Evolutionary conservation across 1,140 invertebrate species (phyloP).

Genomic region (Dendroctonus valens): DNA sequence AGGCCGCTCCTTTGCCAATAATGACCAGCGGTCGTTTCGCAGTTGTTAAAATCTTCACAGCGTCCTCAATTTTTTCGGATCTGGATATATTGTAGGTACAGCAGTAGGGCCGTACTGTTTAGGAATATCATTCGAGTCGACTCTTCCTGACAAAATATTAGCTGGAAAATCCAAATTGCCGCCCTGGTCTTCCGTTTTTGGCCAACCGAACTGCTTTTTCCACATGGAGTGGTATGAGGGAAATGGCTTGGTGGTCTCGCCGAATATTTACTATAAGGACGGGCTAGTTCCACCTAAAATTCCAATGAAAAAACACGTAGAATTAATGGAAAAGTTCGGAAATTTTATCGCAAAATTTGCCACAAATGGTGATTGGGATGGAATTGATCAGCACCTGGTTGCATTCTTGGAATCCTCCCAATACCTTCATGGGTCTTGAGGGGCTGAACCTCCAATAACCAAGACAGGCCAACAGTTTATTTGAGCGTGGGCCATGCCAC

Average conservation of each 20-base stretch:
- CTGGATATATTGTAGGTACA: constrained; percentile 69
- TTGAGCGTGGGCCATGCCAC: constrained; percentile 95
- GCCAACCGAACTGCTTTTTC: constrained; percentile 87
- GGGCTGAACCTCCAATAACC: constrained; percentile 87
- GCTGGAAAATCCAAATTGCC: constrained; percentile 85
- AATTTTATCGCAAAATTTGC: neutral
- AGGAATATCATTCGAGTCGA: constrained; percentile 52
- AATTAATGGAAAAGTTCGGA: constrained; percentile 1
- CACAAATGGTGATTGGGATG: neutral
- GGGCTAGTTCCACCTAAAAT: constrained; percentile 70
- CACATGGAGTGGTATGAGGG: constrained; percentile 84
- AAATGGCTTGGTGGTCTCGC: constrained; percentile 78
- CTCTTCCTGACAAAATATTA: constrained; percentile 58
- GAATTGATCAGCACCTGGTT: constrained; percentile 58
- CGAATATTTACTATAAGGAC: constrained; percentile 87
- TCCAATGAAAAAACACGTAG: neutral
- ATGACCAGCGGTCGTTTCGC: constrained; percentile 85
- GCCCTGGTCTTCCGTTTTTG: constrained; percentile 87
- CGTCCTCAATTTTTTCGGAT: constrained; percentile 64
- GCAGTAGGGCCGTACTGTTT: constrained; percentile 53
- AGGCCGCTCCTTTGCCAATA: constrained; percentile 92
- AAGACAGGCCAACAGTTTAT: constrained; percentile 94
- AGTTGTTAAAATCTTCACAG: constrained; percentile 65
- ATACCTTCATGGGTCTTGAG: constrained; percentile 89
- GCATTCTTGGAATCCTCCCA: constrained; percentile 95